These are phyloP conservation scores for Sebastolobus alascanus DNA, from an alignment of 2,797 vertebrate species.

Conservation along the genomic window DNA sequence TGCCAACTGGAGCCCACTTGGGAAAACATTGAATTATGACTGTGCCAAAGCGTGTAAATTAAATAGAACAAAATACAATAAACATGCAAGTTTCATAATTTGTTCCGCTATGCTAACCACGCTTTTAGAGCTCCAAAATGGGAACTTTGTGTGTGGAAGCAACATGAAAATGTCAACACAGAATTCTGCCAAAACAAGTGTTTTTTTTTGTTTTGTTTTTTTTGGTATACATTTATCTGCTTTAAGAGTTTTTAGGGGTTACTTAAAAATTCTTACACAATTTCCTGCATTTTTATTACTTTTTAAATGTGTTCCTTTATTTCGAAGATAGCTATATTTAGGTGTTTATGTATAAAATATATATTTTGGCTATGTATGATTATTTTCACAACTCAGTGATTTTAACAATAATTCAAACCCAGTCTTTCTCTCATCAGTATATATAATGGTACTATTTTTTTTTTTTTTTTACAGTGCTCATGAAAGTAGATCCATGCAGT, in stretches of 20 bases:
- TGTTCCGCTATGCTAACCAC: background rate
- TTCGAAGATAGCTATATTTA: background rate
- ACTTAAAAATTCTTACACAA: background rate
- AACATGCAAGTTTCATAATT: background rate
- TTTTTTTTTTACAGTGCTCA: conserved; percentile 77
- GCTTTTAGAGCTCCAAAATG: background rate
- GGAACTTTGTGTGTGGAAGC: too few species aligned
- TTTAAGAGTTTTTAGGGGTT: background rate
- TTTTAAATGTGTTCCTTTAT: background rate
- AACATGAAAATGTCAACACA: background rate
- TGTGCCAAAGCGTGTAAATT: background rate
- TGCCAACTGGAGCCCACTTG: background rate
- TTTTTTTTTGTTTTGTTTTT: background rate
- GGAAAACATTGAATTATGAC: background rate
- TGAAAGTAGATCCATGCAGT: conserved; percentile 85
- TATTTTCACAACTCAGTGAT: conserved; percentile 8
- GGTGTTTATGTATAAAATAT: background rate
- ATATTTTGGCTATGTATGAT: background rate
- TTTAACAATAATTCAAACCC: conserved; percentile 43
- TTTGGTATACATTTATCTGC: background rate
- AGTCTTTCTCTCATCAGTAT: conserved; percentile 36
- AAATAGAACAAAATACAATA: background rate
- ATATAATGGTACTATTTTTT: conserved; percentile 62
- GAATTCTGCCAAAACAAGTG: background rate
- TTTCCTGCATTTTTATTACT: background rate